These are phyloP conservation scores for Pachymerium ferrugineum DNA, from an alignment of 2,888 invertebrate species.

Conservation along the genomic window DNA sequence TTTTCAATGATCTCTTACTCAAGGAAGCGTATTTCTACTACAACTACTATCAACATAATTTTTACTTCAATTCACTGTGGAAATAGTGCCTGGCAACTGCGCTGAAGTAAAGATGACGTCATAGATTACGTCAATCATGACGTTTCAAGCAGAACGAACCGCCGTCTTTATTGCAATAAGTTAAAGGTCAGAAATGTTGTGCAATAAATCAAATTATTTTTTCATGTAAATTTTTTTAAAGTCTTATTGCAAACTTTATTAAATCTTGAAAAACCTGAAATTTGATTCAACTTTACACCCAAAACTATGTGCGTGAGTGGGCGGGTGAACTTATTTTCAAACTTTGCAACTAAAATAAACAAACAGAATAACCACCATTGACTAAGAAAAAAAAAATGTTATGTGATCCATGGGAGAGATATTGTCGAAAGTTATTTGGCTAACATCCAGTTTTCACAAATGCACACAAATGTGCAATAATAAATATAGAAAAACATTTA, in stretches of 20 bases:
- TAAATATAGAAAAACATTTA: not conserved
- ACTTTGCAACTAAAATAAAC: not conserved
- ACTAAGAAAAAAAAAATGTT: not conserved
- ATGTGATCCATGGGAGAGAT: not conserved
- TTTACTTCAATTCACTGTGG: not conserved
- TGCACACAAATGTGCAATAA: not conserved
- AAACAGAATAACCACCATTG: slow-evolving; percentile 4
- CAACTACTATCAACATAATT: not conserved
- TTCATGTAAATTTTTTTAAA: not conserved
- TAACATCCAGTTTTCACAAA: not conserved
- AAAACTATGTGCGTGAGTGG: not conserved
- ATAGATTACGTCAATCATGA: not conserved
- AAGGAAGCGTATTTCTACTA: not conserved
- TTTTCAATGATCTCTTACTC: too few species aligned
- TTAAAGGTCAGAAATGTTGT: not conserved
- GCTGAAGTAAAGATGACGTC: not conserved
- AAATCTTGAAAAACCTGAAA: not conserved
- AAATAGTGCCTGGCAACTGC: not conserved
- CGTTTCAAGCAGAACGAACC: not conserved
- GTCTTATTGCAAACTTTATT: not conserved
- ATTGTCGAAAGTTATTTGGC: not conserved
- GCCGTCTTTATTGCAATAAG: not conserved
- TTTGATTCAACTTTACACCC: too few species aligned
- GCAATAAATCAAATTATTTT: not conserved
- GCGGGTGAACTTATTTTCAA: not conserved